Base-by-base conservation (phyloP, 2,797 vertebrate species). In the Ptychadena robeensis region DNA sequence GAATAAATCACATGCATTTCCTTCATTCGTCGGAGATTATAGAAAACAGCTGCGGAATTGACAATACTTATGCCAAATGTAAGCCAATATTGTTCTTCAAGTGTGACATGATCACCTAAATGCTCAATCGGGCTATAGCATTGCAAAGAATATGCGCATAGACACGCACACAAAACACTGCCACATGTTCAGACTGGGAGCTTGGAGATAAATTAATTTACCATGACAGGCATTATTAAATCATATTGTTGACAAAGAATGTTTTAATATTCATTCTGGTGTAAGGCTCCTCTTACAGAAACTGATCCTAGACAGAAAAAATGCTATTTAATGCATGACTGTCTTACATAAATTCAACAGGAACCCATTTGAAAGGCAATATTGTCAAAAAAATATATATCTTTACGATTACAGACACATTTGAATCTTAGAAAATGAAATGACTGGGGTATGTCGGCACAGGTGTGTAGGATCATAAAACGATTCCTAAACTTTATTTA, bases 31-130 rank as follows among this genome's bases (percentile, higher is more conserved):
- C 74, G 59, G 72, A 85, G 78, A 85, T 85, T 85, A 85, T 72
- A 80, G 71, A 85, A 80, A 80, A 75, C 82, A 84, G 82, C 75
- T 84, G 82, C 69, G 73, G 69, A 78, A 32, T 70, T 84, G 82
- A 85, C 77, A 80, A 85, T 75, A 74, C 82, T 69, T 80, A 80
- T 80, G 78, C 82, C 77, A 70, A 85, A 73, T 80, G 77, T 76
- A 76, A 85, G 53, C 78, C 65, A 76, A 85, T 85, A 85, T 73
- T 63, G 81, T 63, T 83, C 70, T 32, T 79, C 75, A 79, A 78
- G 82, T 67, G 75, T 73, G 82, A 79, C 82, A 83, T 53, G 59
- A 66, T 73, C 61, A 79, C 70, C 75, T 84, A 80, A 84, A 78
- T 84, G 61, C 64, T 84, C 76, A 59, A 65, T 84, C 76, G 73